Evolutionary conservation across 2,888 invertebrate species (phyloP), one percentile per base, ranked within the genome.

Genomic region (Himalopsyche tibetana): DNA sequence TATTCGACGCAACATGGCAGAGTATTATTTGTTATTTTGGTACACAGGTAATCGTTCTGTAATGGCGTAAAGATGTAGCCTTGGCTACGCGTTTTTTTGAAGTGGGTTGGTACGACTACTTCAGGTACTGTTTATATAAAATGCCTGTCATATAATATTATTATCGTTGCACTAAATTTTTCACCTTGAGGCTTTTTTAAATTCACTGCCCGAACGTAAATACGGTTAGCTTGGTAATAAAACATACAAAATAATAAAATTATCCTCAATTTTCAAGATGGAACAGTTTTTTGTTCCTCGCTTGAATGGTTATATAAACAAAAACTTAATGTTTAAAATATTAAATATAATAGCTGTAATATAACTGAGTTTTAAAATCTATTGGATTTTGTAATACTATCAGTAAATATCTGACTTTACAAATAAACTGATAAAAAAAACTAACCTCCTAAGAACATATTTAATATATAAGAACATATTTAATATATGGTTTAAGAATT

Each of bases 141-240:
- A 74, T 74, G 38, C 74, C 74, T 4, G 36, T 15, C 36, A 38
- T 12, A 74, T 36, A 74, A 38, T 74, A 74, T 74, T 36, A 74
- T 63, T n/a, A 28, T 28, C 19, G 19, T 19, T 9, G 19, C 19
- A 9, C 19, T 11, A 19, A 19, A 63, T 19, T 19, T 63, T 5
- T 74, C 12, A 74, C 74, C 74, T 74, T 74, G 74, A 74, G 28
- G 63, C 36, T 69, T 69, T 69, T 69, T 69, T 69, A 9, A 69
- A 69, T 69, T 6, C 28, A 28, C 15, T 36, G 36, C 38, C 28
- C 12, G 38, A 12, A 74, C 74, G 74, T 74, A 74, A 36, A 36
- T 74, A 38, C 74, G 11, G 74, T 74, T 74, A 74, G 8, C 5
- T 5, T 74, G 74, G 5, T 74, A 74, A 11, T 74, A 4, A 4